Evolutionary conservation across 2,888 invertebrate species (phyloP).

Genomic region (Agrotis ipsilon): DNA sequence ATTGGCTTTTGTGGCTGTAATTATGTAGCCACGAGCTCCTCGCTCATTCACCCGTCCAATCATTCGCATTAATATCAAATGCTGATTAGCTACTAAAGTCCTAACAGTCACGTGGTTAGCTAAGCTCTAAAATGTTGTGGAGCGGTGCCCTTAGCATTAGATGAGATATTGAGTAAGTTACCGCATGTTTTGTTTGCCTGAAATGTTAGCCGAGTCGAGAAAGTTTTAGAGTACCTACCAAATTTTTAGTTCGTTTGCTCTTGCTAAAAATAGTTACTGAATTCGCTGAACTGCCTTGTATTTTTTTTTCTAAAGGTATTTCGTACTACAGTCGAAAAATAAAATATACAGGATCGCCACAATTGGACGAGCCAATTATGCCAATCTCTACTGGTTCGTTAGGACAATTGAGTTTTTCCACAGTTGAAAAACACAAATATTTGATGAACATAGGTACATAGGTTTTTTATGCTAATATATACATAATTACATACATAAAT

Average conservation of each 20-base stretch:
- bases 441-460: background rate
- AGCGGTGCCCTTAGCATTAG: constrained; percentile 42
- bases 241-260: constrained; percentile 7
- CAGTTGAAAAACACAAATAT: background rate
- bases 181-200: constrained; percentile 29
- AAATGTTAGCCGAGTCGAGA: constrained; percentile 29
- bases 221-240: constrained; percentile 13
- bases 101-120: too few species aligned
- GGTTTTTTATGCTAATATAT: too few species aligned
- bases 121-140: background rate
- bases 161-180: constrained; percentile 58
- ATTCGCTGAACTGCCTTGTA: background rate
- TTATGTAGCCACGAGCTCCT: too few species aligned
- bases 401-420: too few species aligned
- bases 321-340: background rate
- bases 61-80: too few species aligned
- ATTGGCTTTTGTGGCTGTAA: too few species aligned
- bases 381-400: background rate
- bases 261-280: background rate
- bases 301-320: too few species aligned
- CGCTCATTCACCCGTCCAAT: too few species aligned
- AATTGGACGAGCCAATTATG: background rate
- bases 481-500: too few species aligned
- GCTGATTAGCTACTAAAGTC: too few species aligned
- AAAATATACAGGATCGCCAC: background rate